Evolutionary conservation across 2,797 vertebrate genomes (phyloP).

Genomic region (Peromyscus nudipes): DNA sequence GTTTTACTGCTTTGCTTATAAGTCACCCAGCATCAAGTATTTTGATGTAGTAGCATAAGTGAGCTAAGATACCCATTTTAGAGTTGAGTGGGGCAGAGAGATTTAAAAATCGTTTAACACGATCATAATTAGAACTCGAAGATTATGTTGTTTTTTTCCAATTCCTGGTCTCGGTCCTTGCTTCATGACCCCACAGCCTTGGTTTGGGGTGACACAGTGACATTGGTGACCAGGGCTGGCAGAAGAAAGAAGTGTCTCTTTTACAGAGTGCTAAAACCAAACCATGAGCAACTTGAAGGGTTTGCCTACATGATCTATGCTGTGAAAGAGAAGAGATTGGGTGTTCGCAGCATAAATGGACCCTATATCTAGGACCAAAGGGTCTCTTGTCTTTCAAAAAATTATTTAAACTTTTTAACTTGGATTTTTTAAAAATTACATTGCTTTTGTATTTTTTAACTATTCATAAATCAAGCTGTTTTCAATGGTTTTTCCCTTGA

Average conservation of each 20-base stretch:
- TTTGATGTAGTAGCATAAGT: not conserved
- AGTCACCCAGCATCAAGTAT: not conserved
- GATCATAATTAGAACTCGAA: not conserved
- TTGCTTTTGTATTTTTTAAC: conserved; percentile 20
- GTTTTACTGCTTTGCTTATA: not conserved
- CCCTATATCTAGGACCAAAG: not conserved
- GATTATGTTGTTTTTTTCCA: not conserved
- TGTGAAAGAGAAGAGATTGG: not conserved
- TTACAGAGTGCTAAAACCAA: not conserved
- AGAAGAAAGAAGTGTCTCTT: not conserved
- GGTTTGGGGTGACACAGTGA: not conserved
- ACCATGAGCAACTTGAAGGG: not conserved
- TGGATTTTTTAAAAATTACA: conserved; percentile 37
- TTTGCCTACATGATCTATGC: not conserved
- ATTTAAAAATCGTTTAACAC: not conserved
- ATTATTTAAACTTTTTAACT: not conserved
- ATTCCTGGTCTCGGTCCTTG: not conserved
- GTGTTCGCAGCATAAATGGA: not conserved
- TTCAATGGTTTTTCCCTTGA: conserved; percentile 75
- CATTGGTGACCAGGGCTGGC: not conserved
- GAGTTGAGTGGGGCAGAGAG: not conserved
- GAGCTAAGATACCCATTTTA: not conserved
- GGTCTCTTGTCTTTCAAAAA: conserved; percentile 30
- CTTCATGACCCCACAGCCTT: not conserved
- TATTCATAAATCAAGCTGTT: conserved; percentile 63